Percentiles rank a stretch among this genome's conserved stretches.
phyloP scores from a whole-genome alignment of 37 sponge, comb jelly and placozoan genomes.

The Aphrocallistes beatrix region DNA sequence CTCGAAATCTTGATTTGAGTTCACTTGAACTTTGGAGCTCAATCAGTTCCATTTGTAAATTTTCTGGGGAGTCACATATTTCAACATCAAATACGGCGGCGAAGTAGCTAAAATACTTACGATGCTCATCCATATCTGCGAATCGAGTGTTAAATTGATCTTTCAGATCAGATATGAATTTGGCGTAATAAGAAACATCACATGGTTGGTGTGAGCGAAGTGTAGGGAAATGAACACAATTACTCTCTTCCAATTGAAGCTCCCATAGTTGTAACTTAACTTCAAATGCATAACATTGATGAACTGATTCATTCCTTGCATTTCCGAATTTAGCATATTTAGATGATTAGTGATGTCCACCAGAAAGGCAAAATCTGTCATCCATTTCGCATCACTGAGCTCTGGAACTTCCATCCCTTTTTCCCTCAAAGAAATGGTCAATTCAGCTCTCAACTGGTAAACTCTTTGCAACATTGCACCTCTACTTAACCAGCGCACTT shows the following conservation, averaged over 20 bases:
- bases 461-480: neutral
- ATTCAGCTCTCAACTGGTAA: conserved; percentile 11
- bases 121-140: neutral
- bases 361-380: conserved; percentile 12
- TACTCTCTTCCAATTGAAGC: neutral
- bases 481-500: neutral
- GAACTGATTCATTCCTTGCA: neutral
- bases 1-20: neutral
- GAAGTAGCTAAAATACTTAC: neutral
- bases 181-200: neutral
- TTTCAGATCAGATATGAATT: neutral
- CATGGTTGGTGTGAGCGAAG: neutral
- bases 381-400: conserved; percentile 14
- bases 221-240: neutral
- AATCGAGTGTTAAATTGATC: neutral
- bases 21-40: conserved; percentile 11
- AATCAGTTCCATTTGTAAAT: neutral
- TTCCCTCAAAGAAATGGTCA: neutral
- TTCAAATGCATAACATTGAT: neutral
- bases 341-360: conserved; percentile 16
- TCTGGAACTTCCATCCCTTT: neutral
- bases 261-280: conserved; percentile 4
- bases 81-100: neutral
- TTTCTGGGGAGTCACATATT: neutral
- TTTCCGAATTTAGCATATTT: neutral